Base-by-base conservation (phyloP, 2,888 invertebrate species). In the Caenorhabditis panamensis region DNA sequence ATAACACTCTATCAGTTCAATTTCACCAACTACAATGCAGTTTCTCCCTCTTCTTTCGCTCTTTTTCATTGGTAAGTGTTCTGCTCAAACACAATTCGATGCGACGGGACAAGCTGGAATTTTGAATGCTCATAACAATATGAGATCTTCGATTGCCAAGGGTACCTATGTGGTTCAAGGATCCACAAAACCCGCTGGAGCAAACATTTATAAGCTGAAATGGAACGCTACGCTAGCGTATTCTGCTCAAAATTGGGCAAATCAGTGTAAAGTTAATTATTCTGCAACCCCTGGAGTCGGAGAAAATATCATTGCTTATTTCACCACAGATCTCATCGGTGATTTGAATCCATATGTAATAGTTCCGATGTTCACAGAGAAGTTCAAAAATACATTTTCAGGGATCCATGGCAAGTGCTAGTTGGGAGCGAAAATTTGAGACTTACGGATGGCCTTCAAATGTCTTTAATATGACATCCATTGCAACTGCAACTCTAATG, bases 401-500 rank as follows among this genome's bases (percentile, higher is more conserved):
- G 16, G 9, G 41, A n/a, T n/a, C n/a, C n/a, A n/a, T n/a, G n/a
- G n/a, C n/a, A n/a, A n/a, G n/a, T n/a, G n/a, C n/a, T n/a, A n/a
- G n/a, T n/a, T n/a, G n/a, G n/a, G n/a, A n/a, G n/a, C n/a, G n/a
- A n/a, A n/a, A n/a, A n/a, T n/a, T n/a, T n/a, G n/a, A n/a, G n/a
- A n/a, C n/a, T n/a, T n/a, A n/a, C n/a, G n/a, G n/a, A 47, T 66
- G 56, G 16, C 11, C n/a, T 31, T n/a, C n/a, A n/a, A n/a, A n/a
- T n/a, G n/a, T 71, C 16, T 64, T 78, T 54, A 68, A 72, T 13
- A 58, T 68, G 41, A 67, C 63, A 41, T n/a, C n/a, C n/a, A 66
- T 75, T 22, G 75, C 64, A 37, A 75, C 75, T 41, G 80, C 80
- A 9, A 71, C 80, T 20, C 79, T 73, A 41, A 79, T 79, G 79